These are phyloP conservation scores for Dolichopus griseipennis DNA, from an alignment of 2,888 invertebrate genomes.

Conservation along the genomic window DNA sequence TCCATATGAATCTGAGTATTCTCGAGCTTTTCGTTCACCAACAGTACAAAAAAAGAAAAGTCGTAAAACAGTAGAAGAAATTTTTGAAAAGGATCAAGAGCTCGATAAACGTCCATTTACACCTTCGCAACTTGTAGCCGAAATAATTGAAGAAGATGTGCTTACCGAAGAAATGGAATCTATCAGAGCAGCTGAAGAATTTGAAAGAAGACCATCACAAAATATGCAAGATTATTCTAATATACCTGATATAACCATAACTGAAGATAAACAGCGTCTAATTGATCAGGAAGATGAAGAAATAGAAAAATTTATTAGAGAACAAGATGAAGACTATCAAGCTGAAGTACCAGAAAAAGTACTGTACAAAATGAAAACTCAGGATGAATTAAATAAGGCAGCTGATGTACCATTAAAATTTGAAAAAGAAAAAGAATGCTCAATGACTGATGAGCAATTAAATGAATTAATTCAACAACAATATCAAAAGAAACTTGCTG, in stretches of 20 bases:
- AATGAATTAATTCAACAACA: slow-evolving; percentile 42
- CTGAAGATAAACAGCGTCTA: slow-evolving; percentile 36
- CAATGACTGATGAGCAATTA: slow-evolving; percentile 38
- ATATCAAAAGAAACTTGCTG: slow-evolving; percentile 50
- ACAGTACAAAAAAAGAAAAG: slow-evolving; percentile 36
- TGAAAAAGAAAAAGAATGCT: slow-evolving; percentile 26
- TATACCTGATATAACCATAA: slow-evolving; percentile 40
- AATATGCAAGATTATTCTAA: slow-evolving; percentile 42
- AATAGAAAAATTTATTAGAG: slow-evolving; percentile 31
- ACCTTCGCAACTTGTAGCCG: slow-evolving; percentile 38
- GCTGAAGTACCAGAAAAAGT: slow-evolving; percentile 38
- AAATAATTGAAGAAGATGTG: slow-evolving; percentile 40
- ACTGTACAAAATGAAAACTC: slow-evolving; percentile 37
- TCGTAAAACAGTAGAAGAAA: slow-evolving; percentile 34
- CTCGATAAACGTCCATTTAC: slow-evolving; percentile 38
- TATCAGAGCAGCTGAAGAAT: slow-evolving; percentile 28
- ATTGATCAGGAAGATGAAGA: slow-evolving; percentile 34
- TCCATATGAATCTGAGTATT: slow-evolving; percentile 44
- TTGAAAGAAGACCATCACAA: slow-evolving; percentile 36
- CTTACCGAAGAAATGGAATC: slow-evolving; percentile 38
- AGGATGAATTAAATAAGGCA: slow-evolving; percentile 38
- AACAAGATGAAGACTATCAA: slow-evolving; percentile 31
- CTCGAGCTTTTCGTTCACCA: slow-evolving; percentile 42
- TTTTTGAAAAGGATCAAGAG: slow-evolving; percentile 40
- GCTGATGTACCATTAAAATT: slow-evolving; percentile 34